Percentiles rank a stretch among this genome's conserved stretches.
Evolutionary conservation across 2,797 vertebrate species (phyloP).

Genomic region (Cygnus olor): DNA sequence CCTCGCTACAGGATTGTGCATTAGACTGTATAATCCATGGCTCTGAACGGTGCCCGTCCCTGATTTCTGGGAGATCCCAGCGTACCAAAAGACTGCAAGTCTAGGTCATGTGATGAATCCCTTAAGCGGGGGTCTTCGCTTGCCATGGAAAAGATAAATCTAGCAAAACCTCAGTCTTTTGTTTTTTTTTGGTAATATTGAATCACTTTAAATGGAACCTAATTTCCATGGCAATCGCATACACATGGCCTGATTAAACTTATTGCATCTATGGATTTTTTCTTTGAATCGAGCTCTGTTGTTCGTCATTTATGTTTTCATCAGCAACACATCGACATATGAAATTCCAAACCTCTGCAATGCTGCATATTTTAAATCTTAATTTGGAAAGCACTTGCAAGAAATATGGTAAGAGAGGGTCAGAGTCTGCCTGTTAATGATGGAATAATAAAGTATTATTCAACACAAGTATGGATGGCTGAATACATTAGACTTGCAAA

Average conservation of each 20-base stretch:
- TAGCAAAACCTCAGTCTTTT: neutral
- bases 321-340: neutral
- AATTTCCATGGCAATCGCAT: neutral
- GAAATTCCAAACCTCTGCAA: neutral
- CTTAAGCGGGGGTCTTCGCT: neutral
- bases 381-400: conserved; percentile 1
- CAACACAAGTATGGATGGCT: neutral
- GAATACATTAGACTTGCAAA: conserved; percentile 3
- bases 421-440: neutral
- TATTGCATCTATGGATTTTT: neutral
- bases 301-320: neutral
- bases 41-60: neutral
- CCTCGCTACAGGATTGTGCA: neutral
- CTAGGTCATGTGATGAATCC: neutral
- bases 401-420: neutral
- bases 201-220: neutral
- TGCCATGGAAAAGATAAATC: rapidly evolving
- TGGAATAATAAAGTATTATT: neutral
- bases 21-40: neutral
- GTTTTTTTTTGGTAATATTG: neutral
- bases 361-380: neutral
- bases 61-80: neutral
- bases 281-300: neutral
- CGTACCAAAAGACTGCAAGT: neutral
- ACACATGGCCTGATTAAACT: neutral